Evolutionary conservation across 2,113 vertebrate species (phyloP).

Genomic region (Mugil cephalus): DNA sequence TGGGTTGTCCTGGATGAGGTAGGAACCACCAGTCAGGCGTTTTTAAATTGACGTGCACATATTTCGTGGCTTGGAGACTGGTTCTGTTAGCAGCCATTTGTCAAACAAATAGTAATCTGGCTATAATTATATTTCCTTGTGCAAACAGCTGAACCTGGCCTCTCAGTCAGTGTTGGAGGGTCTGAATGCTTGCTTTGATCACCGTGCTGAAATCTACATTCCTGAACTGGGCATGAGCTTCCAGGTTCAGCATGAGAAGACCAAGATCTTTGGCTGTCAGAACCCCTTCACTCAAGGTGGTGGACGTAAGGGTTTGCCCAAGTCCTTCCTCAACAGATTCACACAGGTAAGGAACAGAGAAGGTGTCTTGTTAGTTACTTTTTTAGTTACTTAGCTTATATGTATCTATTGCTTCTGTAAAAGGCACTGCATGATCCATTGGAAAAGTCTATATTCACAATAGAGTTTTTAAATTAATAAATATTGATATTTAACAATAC

Average conservation of each 20-base stretch:
- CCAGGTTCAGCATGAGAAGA: slow-evolving; percentile 92
- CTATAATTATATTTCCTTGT: too few relatives aligned
- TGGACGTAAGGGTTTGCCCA: slow-evolving; percentile 95
- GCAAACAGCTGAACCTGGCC: slow-evolving; percentile 91
- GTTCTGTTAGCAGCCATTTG: too few relatives aligned
- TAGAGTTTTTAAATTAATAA: not conserved
- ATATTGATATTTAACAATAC: too few relatives aligned
- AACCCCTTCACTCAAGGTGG: slow-evolving; percentile 97
- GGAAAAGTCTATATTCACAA: not conserved
- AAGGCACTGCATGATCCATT: accelerated
- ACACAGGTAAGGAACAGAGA: slow-evolving; percentile 86
- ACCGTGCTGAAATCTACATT: slow-evolving; percentile 95
- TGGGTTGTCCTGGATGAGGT: slow-evolving; percentile 99
- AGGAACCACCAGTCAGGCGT: not conserved
- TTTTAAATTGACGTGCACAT: too few relatives aligned
- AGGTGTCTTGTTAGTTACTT: not conserved
- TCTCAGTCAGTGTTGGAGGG: slow-evolving; percentile 98
- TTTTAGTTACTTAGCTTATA: not conserved
- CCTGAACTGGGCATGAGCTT: slow-evolving; percentile 95
- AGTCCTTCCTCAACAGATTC: slow-evolving; percentile 97
- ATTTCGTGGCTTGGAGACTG: too few relatives aligned
- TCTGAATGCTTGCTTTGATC: slow-evolving; percentile 98
- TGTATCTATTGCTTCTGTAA: not conserved
- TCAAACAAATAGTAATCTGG: too few relatives aligned
- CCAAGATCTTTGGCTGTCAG: slow-evolving; percentile 98